Percentiles rank a stretch among this genome's conserved stretches.
These are phyloP conservation scores for Nannoperca australis DNA, from an alignment of 2,797 vertebrate species.

Conservation along the genomic window DNA sequence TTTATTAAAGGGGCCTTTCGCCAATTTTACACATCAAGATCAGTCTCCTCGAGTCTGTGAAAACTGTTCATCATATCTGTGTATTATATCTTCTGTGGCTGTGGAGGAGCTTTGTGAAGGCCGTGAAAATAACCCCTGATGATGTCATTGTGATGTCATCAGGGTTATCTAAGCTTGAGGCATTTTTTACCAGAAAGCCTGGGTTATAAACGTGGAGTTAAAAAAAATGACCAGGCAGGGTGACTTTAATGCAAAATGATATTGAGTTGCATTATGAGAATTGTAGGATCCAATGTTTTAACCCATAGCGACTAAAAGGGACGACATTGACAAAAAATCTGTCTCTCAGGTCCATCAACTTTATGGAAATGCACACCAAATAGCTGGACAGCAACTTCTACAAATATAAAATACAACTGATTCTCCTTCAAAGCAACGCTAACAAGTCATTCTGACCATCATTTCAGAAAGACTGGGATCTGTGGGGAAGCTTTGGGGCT, in stretches of 20 bases:
- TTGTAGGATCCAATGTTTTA: background rate
- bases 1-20: background rate
- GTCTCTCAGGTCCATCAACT: background rate
- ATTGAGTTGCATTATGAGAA: slow-evolving; percentile 8
- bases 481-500: slow-evolving; percentile 41
- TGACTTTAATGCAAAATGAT: background rate
- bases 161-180: background rate
- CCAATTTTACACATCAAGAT: background rate
- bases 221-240: background rate
- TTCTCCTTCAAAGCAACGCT: background rate
- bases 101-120: background rate
- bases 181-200: background rate
- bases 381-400: background rate
- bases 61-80: background rate
- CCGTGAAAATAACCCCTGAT: slow-evolving; percentile 6
- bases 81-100: background rate
- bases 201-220: background rate
- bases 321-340: background rate
- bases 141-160: slow-evolving; percentile 33
- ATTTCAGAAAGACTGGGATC: background rate
- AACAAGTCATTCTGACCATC: background rate
- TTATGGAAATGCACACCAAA: background rate
- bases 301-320: background rate
- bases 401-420: background rate
- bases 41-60: background rate